Base-by-base conservation (phyloP, 2,797 vertebrate genomes). In the Carapus acus region DNA sequence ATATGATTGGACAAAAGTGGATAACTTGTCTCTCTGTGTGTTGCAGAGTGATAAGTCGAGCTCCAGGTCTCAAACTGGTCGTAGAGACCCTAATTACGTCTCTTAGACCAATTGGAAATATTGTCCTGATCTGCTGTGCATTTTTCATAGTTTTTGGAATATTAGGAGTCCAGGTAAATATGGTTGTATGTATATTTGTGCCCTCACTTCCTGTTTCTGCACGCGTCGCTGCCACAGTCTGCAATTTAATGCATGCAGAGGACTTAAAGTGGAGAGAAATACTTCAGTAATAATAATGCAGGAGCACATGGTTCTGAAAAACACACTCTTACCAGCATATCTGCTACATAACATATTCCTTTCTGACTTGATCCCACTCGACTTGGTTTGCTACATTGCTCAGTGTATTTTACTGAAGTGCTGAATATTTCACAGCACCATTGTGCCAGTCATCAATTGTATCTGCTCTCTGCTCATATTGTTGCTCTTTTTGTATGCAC, bases 61-160 rank as follows among this genome's bases (percentile, higher is more conserved):
- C 95, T 14, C 94, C 94, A 0, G 94, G 94, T 44, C 87, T 97
- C 17, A 97, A 97, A 72, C 83, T 97, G 65, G 94, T 97, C 66
- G 94, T 97, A 13, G 94, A 97, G 85, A 97, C 94, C 0, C 84
- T 97, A 69, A 97, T 97, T 62, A 95, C 94, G 0, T 97, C 94
- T 8, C 90, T 97, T 24, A 85, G 94, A 63, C 94, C 94, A 1
- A 89, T 98, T 9, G 93, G 94, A 44, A 96, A 97, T 76, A 97
- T 97, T 5, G 93, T 96, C 56, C 90, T 94, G 58, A 96, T 96
- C 82, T 96, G 93, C 84, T 97, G 93, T 1, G 93, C 92, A 46
- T 88, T 97, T 78, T 97, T 96, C 82, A 95, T 94, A 17, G 92
- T 97, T 54, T 97, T 96, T 36, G 93, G 93, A 62, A 97, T 97